A percentile compares a stretch with the other conserved stretches of the same genome.
Conservation (phyloP, 2,888 invertebrate genomes). For the Heliconius aoede region DNA sequence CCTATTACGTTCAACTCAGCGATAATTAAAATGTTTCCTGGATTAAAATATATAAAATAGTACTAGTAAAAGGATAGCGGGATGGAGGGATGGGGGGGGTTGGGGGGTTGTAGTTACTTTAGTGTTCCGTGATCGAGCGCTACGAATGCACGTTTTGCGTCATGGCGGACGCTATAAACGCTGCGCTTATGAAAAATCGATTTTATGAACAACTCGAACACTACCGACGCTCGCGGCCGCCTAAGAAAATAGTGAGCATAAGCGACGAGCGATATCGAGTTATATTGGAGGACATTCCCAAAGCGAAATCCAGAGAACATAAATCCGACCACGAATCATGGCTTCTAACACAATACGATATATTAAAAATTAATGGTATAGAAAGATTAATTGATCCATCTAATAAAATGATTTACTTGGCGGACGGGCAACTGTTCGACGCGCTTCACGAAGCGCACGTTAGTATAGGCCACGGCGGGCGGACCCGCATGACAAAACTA, state of each 20-base stretch:
- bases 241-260: slow-evolving; percentile 2
- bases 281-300: slow-evolving; percentile 17
- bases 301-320: background rate
- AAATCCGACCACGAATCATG: slow-evolving; percentile 6
- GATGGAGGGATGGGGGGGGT: slow-evolving; percentile 7
- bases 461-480: slow-evolving; percentile 5
- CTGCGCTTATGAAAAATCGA: slow-evolving; percentile 31
- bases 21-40: slow-evolving; percentile 4
- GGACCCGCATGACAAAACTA: slow-evolving; percentile 10
- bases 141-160: slow-evolving; percentile 27
- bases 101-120: slow-evolving; percentile 20
- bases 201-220: slow-evolving; percentile 27
- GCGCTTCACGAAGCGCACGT: slow-evolving; percentile 3
- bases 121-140: slow-evolving; percentile 30
- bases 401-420: slow-evolving; percentile 4
- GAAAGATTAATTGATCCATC: slow-evolving; percentile 2
- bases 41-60: slow-evolving; percentile 6
- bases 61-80: slow-evolving; percentile 24
- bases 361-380: slow-evolving; percentile 1
- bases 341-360: background rate
- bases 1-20: background rate
- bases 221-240: slow-evolving; percentile 21
- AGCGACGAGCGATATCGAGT: slow-evolving; percentile 19
- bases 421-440: slow-evolving; percentile 15
- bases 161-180: slow-evolving; percentile 25